A percentile compares a stretch with the other conserved stretches of the same genome.
Conservation (phyloP, 2,113 vertebrate species). For the Tetraodon nigroviridis region DNA sequence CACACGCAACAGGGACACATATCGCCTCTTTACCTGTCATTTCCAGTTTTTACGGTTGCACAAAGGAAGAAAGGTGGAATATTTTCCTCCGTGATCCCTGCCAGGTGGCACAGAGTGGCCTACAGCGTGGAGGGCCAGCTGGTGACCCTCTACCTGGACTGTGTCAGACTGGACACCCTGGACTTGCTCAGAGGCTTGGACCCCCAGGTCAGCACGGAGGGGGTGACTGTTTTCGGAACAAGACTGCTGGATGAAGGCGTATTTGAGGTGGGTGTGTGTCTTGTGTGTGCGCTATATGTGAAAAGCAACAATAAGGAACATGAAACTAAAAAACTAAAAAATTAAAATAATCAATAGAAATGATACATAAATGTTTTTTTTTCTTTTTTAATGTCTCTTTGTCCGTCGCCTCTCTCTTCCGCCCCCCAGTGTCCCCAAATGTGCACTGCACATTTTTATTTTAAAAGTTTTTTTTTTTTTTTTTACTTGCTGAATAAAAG, state of each 20-base stretch:
- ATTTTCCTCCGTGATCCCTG: not conserved
- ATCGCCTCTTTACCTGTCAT: not conserved
- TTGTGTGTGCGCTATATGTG: not conserved
- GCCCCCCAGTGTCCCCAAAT: constrained; percentile 40
- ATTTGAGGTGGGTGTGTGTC: constrained; percentile 81
- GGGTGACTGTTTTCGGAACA: constrained; percentile 92
- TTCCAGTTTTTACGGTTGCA: not conserved
- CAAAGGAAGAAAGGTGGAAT: not conserved
- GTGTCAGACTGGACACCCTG: constrained; percentile 82
- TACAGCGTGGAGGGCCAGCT: constrained; percentile 88
- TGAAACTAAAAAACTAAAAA: too few species aligned
- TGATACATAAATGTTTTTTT: constrained; percentile 2
- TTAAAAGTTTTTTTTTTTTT: not conserved
- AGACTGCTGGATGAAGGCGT: constrained; percentile 92
- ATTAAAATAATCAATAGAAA: too few species aligned
- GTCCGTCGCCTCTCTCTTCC: constrained; percentile 8
- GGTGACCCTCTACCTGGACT: constrained; percentile 88
- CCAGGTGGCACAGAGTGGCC: constrained; percentile 92
- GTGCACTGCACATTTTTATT: constrained; percentile 15
- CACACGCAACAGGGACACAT: constrained; percentile 1
- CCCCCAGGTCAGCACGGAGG: constrained; percentile 84
- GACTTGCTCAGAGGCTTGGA: constrained; percentile 80
- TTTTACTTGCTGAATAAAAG: too few species aligned
- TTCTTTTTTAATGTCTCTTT: too few species aligned
- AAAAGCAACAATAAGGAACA: not conserved